Evolutionary conservation across 92 coral and sea anemone species (phyloP).

Genomic region (Porites lobata): DNA sequence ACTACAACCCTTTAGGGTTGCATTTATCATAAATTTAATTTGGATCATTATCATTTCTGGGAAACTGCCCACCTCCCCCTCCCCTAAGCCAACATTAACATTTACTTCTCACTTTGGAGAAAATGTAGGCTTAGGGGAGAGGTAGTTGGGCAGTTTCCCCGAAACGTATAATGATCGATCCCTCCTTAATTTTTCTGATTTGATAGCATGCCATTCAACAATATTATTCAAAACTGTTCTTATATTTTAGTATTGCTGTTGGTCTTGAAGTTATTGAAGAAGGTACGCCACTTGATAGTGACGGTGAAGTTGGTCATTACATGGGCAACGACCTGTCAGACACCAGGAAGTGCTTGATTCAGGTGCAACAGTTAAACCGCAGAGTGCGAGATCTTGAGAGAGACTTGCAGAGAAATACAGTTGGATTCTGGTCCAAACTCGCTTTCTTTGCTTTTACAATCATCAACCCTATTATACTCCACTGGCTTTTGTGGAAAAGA

Average conservation of each 20-base stretch:
- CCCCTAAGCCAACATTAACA: no score
- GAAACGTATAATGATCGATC: no score
- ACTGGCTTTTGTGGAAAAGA: conserved; percentile 90
- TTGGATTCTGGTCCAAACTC: conserved; percentile 91
- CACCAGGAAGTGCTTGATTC: conserved; percentile 72
- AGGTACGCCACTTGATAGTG: conserved; percentile 65
- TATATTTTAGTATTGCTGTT: conserved; percentile 67
- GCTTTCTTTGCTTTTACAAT: conserved; percentile 85
- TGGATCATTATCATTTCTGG: no score
- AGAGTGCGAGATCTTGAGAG: conserved; percentile 82
- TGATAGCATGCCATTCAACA: no score
- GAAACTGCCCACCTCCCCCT: no score
- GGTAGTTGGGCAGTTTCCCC: no score
- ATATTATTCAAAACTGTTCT: not conserved
- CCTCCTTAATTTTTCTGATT: no score
- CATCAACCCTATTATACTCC: conserved; percentile 82
- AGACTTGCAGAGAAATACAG: conserved; percentile 68
- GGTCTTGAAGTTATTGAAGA: conserved; percentile 78
- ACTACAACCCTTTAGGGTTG: no score
- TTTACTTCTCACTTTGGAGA: no score
- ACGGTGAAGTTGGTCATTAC: conserved; percentile 71
- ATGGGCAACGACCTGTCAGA: conserved; percentile 70
- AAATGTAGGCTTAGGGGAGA: no score
- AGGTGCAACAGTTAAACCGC: conserved; percentile 73
- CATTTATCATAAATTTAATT: no score